Conservation (phyloP, 2,888 invertebrate species). For the Dicyrtoma fusca region DNA sequence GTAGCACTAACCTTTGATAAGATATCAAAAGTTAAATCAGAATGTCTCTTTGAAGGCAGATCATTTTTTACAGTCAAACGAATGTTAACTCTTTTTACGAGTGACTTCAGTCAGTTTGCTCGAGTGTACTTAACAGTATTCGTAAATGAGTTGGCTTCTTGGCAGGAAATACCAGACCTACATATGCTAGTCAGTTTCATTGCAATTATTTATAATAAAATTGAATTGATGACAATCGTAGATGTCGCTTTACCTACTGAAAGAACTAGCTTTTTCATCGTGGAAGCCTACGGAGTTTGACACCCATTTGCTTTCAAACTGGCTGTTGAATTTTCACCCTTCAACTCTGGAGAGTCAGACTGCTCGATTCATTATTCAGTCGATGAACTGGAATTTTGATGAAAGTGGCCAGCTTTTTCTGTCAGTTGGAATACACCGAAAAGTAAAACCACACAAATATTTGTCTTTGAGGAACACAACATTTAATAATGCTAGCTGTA, state of each 20-base stretch:
- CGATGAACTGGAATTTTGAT: conserved; percentile 72
- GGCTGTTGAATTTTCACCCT: conserved; percentile 69
- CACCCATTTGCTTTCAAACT: conserved; percentile 67
- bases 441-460: conserved; percentile 26
- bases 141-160: too few relatives aligned
- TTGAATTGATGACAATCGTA: conserved; percentile 55
- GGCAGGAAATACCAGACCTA: too few relatives aligned
- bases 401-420: conserved; percentile 65
- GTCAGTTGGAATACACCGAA: conserved; percentile 67
- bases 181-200: too few relatives aligned
- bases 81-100: too few relatives aligned
- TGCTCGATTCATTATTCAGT: conserved; percentile 70
- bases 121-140: too few relatives aligned
- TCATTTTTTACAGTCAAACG: too few relatives aligned
- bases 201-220: too few relatives aligned
- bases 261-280: conserved; percentile 70
- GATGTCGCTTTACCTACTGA: conserved; percentile 71
- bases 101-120: too few relatives aligned
- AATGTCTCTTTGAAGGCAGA: too few relatives aligned
- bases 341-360: conserved; percentile 69
- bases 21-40: too few relatives aligned
- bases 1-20: not conserved
- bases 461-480: too few relatives aligned
- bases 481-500: too few relatives aligned
- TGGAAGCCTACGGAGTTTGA: conserved; percentile 73